Evolutionary conservation across 2,113 vertebrate species (phyloP), one percentile per base, ranked within the genome.

Genomic region (Macquaria ambigua): DNA sequence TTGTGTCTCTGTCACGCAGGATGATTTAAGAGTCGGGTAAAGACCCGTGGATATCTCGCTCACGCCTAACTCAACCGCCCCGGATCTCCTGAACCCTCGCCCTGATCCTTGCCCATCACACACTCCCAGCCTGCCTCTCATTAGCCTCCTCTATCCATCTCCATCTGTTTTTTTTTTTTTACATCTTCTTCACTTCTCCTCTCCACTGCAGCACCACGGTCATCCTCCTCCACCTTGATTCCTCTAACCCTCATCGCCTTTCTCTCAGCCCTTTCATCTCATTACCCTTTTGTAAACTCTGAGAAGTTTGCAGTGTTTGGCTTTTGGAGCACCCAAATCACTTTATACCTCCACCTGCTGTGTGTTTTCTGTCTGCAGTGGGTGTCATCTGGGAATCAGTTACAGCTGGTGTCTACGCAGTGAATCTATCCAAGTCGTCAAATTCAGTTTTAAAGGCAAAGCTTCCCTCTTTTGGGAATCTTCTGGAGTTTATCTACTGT

Each of bases 21-120:
- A 84, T 90, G 89, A 93, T 92, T 90, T 84, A 90, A 53, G 81
- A 89, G 83, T 85, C 12, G 21, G 68, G 72, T 74, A 87, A 93
- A 91, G 87, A 89, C 77, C 77, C 37, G 4, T 21, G 87, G 87
- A 90, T 90, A 87, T 81, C 76, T 81, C 15, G n/a, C 83, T 79
- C 55, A 12, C 23, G 25, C 66, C 79, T 61, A n/a, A 5, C 58
- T 87, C 87, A 93, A 83, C 69, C 75, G 59, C 79, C 71, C 23
- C 16, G 1, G 34, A 64, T 74, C 75, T 46, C 46, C 31, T 25
- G 66, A 85, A 86, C 62, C 63, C 76, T 62, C 52, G 1, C n/a
- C 58, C 76, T 15, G 37, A 85, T 63, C 81, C 41, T 64, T 71
- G 50, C 67, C 77, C 75, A 46, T 83, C 67, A 63, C 48, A 66